phyloP scores from a whole-genome alignment of 1,140 invertebrate genomes.

The Drosophila paulistorum region DNA sequence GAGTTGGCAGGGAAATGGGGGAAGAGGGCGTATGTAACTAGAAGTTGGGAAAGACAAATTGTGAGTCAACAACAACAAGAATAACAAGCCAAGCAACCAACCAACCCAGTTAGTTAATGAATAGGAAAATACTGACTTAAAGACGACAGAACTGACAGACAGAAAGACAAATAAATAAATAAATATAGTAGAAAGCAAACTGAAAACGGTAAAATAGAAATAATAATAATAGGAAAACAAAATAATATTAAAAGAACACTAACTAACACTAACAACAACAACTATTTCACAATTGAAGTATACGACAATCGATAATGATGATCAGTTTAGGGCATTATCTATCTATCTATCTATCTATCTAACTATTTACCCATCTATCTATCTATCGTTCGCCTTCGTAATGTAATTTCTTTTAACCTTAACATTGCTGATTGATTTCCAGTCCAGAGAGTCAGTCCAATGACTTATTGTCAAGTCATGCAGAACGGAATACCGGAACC shows the following conservation, averaged over 20 bases:
- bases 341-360: constrained; percentile 7
- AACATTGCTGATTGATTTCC: constrained; percentile 53
- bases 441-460: constrained; percentile 34
- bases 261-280: not conserved
- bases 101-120: constrained; percentile 49
- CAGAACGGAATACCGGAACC: constrained; percentile 49
- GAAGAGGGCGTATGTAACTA: not conserved
- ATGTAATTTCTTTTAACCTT: constrained; percentile 56
- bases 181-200: constrained; percentile 17
- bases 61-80: constrained; percentile 17
- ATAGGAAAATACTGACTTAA: constrained; percentile 40
- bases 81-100: not conserved
- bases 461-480: constrained; percentile 52
- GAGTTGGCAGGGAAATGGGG: not conserved
- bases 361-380: not conserved
- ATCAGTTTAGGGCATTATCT: constrained; percentile 43
- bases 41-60: constrained; percentile 35
- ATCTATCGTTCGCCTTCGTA: not conserved
- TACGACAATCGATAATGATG: constrained; percentile 11
- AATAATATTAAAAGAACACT: not conserved
- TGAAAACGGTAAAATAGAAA: constrained; percentile 28
- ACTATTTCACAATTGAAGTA: constrained; percentile 19
- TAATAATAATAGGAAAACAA: not conserved
- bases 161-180: constrained; percentile 37
- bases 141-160: constrained; percentile 1